These are phyloP conservation scores for Porites australiensis DNA, from an alignment of 64 coral and sea anemone genomes.

Conservation along the genomic window DNA sequence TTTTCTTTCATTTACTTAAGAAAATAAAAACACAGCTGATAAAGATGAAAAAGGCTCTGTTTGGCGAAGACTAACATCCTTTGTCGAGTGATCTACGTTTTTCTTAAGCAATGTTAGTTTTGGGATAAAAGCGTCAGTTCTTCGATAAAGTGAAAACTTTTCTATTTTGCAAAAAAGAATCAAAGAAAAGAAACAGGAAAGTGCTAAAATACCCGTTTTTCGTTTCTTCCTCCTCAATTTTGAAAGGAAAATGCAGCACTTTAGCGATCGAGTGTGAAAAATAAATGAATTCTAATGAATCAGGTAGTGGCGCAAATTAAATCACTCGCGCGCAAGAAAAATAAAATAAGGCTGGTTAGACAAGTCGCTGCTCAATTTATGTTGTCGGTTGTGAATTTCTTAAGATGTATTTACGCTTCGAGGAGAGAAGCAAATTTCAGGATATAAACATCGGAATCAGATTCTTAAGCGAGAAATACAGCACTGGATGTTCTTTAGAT, in stretches of 20 bases:
- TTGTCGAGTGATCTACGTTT: background rate
- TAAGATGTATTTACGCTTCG: no score
- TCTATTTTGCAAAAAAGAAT: no score
- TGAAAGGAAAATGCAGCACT: background rate
- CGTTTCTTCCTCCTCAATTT: background rate
- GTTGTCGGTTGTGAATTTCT: background rate
- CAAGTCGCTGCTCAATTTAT: background rate
- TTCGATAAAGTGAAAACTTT: background rate
- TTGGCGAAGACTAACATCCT: background rate
- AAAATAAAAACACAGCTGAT: constrained; percentile 14
- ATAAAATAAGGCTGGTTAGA: background rate
- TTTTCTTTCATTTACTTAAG: background rate
- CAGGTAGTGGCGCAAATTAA: background rate
- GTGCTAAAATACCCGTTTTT: no score
- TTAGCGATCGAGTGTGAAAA: background rate
- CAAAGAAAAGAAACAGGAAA: no score
- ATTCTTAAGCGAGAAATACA: background rate
- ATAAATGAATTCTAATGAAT: background rate
- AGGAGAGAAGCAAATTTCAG: no score
- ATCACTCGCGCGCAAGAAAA: background rate
- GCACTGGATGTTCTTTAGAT: background rate
- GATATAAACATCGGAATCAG: background rate
- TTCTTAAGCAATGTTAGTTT: background rate
- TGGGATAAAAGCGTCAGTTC: background rate
- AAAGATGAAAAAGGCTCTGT: background rate